Percentiles rank a stretch among this genome's conserved stretches.
phyloP scores from a whole-genome alignment of 1,140 invertebrate species.

The Portunus trituberculatus region DNA sequence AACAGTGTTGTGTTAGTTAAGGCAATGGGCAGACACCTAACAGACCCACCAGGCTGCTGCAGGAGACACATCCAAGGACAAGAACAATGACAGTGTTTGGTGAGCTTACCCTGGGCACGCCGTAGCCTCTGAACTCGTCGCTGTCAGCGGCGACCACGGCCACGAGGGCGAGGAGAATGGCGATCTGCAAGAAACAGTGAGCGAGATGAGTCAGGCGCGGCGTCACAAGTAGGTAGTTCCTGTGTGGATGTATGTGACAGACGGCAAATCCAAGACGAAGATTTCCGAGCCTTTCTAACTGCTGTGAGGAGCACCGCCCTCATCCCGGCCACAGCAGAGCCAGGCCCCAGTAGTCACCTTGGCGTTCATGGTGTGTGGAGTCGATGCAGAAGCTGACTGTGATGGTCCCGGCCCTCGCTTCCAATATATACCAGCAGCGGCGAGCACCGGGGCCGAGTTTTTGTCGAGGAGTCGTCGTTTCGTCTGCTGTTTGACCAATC shows the following conservation, averaged over 20 bases:
- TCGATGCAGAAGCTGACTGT: neutral
- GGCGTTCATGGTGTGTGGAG: constrained; percentile 17
- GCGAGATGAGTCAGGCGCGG: neutral
- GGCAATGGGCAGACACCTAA: too few relatives aligned
- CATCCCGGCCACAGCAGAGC: too few relatives aligned
- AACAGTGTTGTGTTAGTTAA: neutral
- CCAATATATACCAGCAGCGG: neutral
- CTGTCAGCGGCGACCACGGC: constrained; percentile 53
- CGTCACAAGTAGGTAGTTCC: neutral
- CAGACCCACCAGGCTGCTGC: too few relatives aligned
- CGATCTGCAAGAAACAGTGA: constrained; percentile 25
- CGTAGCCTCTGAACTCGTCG: neutral
- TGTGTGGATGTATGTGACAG: too few relatives aligned
- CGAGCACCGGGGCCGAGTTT: neutral
- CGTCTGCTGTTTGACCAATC: neutral
- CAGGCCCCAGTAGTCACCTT: neutral
- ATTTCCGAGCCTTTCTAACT: too few relatives aligned
- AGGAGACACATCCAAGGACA: too few relatives aligned
- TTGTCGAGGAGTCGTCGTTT: neutral
- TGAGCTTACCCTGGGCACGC: neutral
- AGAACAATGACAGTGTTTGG: too few relatives aligned
- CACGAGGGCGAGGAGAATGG: constrained; percentile 29
- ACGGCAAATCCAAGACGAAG: too few relatives aligned
- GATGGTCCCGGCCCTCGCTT: neutral
- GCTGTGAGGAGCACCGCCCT: too few relatives aligned